Evolutionary conservation across 2,888 invertebrate genomes (phyloP), one percentile per base, ranked within the genome.

Genomic region (Epirrhoe tristata): DNA sequence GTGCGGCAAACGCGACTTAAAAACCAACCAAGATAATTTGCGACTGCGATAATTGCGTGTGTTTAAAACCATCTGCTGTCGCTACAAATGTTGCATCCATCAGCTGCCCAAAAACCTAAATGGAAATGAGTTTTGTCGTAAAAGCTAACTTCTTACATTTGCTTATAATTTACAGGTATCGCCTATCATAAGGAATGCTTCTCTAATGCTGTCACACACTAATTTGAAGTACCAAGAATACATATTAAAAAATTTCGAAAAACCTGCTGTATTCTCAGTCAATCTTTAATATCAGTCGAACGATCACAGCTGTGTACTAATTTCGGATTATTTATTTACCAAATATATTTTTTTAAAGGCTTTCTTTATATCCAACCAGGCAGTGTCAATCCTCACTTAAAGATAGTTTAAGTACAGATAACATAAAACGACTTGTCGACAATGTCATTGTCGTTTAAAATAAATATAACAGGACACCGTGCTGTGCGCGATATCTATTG

Each of bases 221-320:
- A 84, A 85, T 86, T 85, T 75, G 84, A 84, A 91, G 89, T 91
- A 91, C 90, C 91, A 84, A 87, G 84, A 87, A 90, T 88, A 90
- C 89, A 83, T 83, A 80, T 77, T 80, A 77, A 75, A 78, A 81
- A 74, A 71, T 76, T 81, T 81, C 72, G 75, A 80, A 81, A 82
- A 80, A 72, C 72, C 50, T 60, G 12, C 71, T 74, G 24, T 51
- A 39, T 46, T n/a, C 24, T 24, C 24, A 24, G 24, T 24, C 24
- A 24, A 60, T 52, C 62, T 69, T 65, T 63, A 65, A 73, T 63
- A 73, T 74, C 73, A 74, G 74, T 74, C 73, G 61, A 62, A 55
- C 56, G 34, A 74, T 73, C 71, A 74, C 72, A 72, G 69, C 52
- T 69, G 69, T 59, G 66, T 66, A 67, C 43, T 60, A 63, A 66